Percentiles rank a stretch among this genome's conserved stretches.
Evolutionary conservation across 2,888 invertebrate genomes (phyloP).

Genomic region (Ernsta delagoae): DNA sequence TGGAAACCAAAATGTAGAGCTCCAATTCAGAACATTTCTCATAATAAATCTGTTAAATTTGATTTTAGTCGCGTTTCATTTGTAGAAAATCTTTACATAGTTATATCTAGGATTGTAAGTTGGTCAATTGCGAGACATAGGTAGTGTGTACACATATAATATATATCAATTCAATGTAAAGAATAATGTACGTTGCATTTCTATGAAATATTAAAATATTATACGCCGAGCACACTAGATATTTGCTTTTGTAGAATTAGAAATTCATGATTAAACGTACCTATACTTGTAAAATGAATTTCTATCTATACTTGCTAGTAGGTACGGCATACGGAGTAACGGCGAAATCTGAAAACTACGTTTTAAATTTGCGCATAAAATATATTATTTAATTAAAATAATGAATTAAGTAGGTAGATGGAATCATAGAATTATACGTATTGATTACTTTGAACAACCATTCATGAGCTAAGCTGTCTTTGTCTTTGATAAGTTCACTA

Average conservation of each 20-base stretch:
- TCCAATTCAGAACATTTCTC: background rate
- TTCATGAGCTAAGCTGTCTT: too few species aligned
- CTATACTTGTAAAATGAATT: constrained; percentile 13
- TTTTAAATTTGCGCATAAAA: too few species aligned
- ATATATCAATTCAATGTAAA: constrained; percentile 55
- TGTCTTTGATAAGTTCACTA: too few species aligned
- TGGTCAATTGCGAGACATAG: constrained; percentile 75
- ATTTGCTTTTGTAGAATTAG: constrained; percentile 70
- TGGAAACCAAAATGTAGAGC: background rate
- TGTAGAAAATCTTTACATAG: constrained; percentile 46
- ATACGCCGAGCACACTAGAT: constrained; percentile 60
- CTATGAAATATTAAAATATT: constrained; percentile 52
- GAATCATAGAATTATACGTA: too few species aligned
- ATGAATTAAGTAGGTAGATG: too few species aligned
- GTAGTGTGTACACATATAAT: constrained; percentile 48
- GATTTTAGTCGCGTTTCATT: constrained; percentile 42
- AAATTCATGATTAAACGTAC: constrained; percentile 46
- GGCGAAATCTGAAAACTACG: too few species aligned
- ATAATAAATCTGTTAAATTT: constrained; percentile 25
- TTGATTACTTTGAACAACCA: too few species aligned
- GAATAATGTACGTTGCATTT: constrained; percentile 65
- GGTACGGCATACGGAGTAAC: too few species aligned
- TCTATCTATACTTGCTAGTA: too few species aligned
- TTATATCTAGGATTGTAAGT: constrained; percentile 73
- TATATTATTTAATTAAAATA: too few species aligned